These are phyloP conservation scores for Parazoanthus swiftii DNA, from an alignment of 92 coral and sea anemone species.

Conservation along the genomic window DNA sequence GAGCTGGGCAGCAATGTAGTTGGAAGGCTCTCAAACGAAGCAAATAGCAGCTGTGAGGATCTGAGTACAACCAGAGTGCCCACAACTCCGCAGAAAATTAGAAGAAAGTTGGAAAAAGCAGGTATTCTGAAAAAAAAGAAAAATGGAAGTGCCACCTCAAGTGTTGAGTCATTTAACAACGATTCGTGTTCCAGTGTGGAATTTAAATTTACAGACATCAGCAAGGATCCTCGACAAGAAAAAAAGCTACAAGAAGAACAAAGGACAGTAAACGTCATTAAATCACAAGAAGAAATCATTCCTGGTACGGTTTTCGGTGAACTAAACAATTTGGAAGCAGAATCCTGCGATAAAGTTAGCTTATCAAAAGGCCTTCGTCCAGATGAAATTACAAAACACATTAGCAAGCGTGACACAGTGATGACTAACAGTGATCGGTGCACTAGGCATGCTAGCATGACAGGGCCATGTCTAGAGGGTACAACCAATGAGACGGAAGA, in stretches of 20 bases:
- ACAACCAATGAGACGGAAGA: background rate
- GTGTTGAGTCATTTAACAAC: slow-evolving; percentile 13
- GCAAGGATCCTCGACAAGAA: background rate
- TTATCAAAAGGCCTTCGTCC: background rate
- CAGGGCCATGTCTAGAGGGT: background rate
- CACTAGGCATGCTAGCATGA: background rate
- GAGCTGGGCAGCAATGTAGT: background rate
- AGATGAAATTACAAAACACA: background rate
- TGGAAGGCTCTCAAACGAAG: background rate
- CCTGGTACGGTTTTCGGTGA: background rate
- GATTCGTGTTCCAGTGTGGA: background rate
- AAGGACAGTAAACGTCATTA: background rate
- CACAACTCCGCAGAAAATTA: slow-evolving; percentile 26
- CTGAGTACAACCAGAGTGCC: slow-evolving; percentile 17
- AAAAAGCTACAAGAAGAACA: background rate
- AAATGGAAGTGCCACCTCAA: background rate
- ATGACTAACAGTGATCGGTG: background rate
- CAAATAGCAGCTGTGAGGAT: background rate
- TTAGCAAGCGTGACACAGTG: background rate
- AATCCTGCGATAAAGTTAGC: background rate
- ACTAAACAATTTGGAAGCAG: background rate
- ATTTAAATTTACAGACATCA: background rate
- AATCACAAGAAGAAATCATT: background rate
- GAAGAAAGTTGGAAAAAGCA: slow-evolving; percentile 26
- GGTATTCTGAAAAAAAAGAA: slow-evolving; percentile 14